Conservation (phyloP, 2,113 vertebrate genomes). For the Crotophaga sulcirostris region DNA sequence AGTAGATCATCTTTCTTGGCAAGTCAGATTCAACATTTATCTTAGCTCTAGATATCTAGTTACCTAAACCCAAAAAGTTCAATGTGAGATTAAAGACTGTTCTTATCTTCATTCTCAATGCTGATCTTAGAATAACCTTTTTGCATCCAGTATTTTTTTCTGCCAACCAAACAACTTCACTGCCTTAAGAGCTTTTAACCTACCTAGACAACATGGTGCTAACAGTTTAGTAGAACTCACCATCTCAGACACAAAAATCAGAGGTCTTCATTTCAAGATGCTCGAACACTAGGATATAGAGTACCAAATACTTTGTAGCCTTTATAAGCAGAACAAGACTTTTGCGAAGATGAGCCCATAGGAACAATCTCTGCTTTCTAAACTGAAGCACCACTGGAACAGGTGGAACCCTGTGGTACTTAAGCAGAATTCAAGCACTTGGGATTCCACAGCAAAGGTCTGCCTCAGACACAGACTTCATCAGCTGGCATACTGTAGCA, state of each 20-base stretch:
- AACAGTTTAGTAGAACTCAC: not conserved
- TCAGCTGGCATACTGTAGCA: not conserved
- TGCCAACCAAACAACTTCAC: not conserved
- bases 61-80: not conserved
- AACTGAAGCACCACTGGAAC: not conserved
- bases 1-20: fast-evolving
- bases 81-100: not conserved
- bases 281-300: not conserved
- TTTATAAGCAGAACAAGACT: not conserved
- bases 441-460: not conserved
- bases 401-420: not conserved
- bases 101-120: not conserved
- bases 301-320: not conserved
- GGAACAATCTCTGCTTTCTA: not conserved
- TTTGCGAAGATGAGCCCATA: not conserved
- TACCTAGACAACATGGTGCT: not conserved
- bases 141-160: not conserved
- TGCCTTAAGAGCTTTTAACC: not conserved
- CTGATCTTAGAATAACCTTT: not conserved
- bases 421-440: not conserved
- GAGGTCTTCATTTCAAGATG: not conserved
- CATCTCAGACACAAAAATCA: not conserved
- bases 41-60: not conserved
- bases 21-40: not conserved
- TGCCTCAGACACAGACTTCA: not conserved